These are phyloP conservation scores for Brachionus paranguensis DNA, from an alignment of 1,140 invertebrate species.

Conservation along the genomic window DNA sequence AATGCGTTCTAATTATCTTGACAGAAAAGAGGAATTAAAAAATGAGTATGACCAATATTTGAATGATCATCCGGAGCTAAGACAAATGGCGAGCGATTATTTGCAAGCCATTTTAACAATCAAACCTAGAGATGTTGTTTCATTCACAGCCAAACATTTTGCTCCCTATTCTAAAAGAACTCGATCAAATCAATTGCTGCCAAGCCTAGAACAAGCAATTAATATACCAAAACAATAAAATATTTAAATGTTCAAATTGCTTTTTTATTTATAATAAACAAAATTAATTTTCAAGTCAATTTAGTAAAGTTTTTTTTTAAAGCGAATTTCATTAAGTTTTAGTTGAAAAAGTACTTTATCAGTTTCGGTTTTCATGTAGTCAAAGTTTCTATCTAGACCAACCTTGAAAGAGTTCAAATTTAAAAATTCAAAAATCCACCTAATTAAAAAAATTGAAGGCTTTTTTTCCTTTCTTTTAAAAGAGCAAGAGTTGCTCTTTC, in stretches of 20 bases:
- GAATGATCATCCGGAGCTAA: constrained; percentile 53
- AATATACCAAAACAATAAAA: neutral
- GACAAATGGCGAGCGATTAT: constrained; percentile 53
- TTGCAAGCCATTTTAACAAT: constrained; percentile 53
- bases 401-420: too few species aligned
- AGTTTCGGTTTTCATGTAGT: too few species aligned
- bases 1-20: constrained; percentile 52
- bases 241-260: neutral
- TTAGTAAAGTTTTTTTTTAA: too few species aligned
- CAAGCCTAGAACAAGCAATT: neutral
- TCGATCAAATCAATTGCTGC: constrained; percentile 43
- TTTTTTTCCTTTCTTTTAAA: too few species aligned
- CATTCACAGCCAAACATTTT: constrained; percentile 55
- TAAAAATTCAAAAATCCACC: too few species aligned
- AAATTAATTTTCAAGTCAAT: too few species aligned
- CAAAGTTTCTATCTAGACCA: too few species aligned
- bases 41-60: constrained; percentile 52
- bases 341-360: too few species aligned
- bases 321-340: too few species aligned
- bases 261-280: neutral
- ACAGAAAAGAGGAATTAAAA: constrained; percentile 51
- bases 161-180: constrained; percentile 46
- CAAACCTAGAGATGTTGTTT: constrained; percentile 53
- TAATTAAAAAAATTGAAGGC: too few species aligned
- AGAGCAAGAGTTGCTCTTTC: too few species aligned